Evolutionary conservation across 2,888 invertebrate species (phyloP).

Genomic region (Tetranychus piercei): DNA sequence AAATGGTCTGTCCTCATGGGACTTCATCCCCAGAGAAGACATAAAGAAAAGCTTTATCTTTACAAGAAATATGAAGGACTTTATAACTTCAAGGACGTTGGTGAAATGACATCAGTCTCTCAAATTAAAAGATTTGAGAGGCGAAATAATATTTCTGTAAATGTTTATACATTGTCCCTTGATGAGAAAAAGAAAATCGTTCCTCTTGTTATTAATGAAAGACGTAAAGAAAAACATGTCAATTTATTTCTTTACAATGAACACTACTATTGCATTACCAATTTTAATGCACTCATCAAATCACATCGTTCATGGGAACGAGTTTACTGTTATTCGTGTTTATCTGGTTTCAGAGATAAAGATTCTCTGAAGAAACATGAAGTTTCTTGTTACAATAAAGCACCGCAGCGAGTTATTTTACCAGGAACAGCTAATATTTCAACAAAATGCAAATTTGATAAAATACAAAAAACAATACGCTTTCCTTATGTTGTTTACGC

Average conservation of each 20-base stretch:
- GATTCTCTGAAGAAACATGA: background rate
- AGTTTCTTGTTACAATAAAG: background rate
- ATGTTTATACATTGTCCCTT: background rate
- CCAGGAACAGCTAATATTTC: background rate
- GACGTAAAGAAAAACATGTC: background rate
- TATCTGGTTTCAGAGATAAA: background rate
- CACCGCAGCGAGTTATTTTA: background rate
- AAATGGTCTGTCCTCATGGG: too few species aligned
- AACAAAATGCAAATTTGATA: background rate
- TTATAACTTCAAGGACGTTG: too few species aligned
- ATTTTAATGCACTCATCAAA: background rate
- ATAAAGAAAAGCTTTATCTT: too few species aligned
- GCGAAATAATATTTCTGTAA: too few species aligned
- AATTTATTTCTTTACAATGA: background rate
- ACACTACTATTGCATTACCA: background rate
- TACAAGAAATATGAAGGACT: too few species aligned
- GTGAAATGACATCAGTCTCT: too few species aligned
- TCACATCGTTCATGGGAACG: background rate
- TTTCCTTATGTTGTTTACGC: background rate
- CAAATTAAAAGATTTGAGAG: too few species aligned
- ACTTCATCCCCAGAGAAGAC: too few species aligned
- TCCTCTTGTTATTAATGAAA: background rate
- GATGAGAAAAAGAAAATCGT: background rate
- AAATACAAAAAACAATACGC: background rate
- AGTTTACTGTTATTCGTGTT: background rate